phyloP scores from a whole-genome alignment of 1,140 invertebrate species.

The Ostrea denselamellosa region DNA sequence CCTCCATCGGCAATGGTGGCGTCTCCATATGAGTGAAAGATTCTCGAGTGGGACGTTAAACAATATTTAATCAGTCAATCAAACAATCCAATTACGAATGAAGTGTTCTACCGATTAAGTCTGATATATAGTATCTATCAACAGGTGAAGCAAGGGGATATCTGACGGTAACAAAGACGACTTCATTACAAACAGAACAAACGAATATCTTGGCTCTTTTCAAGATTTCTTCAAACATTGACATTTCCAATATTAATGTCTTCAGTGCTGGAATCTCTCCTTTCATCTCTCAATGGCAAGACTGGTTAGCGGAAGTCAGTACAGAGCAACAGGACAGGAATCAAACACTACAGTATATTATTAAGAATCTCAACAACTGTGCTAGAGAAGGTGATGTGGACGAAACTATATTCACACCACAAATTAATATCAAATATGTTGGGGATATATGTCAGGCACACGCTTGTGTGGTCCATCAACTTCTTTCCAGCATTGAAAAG shows the following conservation, averaged over 20 bases:
- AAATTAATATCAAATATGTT: conserved; percentile 31
- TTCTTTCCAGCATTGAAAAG: not conserved
- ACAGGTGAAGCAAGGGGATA: conserved; percentile 57
- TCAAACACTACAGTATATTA: not conserved
- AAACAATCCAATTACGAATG: too few relatives aligned
- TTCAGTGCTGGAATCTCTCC: conserved; percentile 25
- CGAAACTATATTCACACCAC: conserved; percentile 23
- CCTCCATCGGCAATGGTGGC: too few relatives aligned
- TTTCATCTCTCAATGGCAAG: conserved; percentile 20
- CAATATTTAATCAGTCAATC: too few relatives aligned
- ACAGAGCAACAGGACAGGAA: not conserved
- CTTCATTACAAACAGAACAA: not conserved
- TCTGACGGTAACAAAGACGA: conserved; percentile 36
- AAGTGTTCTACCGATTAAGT: too few relatives aligned
- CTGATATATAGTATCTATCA: not conserved
- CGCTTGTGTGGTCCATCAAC: conserved; percentile 28
- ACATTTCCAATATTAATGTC: conserved; percentile 15
- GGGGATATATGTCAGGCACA: conserved; percentile 8
- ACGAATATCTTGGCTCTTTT: conserved; percentile 45
- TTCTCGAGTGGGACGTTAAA: too few relatives aligned
- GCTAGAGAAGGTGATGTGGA: not conserved
- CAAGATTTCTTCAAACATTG: conserved; percentile 46
- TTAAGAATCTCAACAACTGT: not conserved
- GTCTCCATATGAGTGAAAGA: too few relatives aligned
- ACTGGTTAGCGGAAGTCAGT: not conserved